A percentile compares a stretch with the other conserved stretches of the same genome.
Evolutionary conservation across 1,140 invertebrate genomes (phyloP).

Genomic region (Hypsibius dujardini): DNA sequence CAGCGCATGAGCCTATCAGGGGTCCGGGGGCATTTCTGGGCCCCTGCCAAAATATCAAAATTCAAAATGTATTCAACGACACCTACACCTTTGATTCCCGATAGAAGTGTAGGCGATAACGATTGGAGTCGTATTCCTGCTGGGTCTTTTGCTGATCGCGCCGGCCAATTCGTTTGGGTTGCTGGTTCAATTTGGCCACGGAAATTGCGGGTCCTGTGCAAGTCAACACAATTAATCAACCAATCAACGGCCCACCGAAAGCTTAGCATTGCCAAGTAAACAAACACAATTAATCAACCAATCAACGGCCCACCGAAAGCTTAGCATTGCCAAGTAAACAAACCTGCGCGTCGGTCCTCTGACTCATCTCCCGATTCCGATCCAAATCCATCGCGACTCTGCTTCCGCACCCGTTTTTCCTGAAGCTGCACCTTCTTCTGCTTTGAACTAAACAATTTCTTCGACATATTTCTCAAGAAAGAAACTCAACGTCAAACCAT

Average conservation of each 20-base stretch:
- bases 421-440: slow-evolving; percentile 73
- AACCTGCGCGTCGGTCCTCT: too few relatives aligned
- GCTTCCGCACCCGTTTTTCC: slow-evolving; percentile 46
- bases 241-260: slow-evolving; percentile 18
- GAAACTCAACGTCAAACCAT: too few relatives aligned
- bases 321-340: too few relatives aligned
- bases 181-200: slow-evolving; percentile 21
- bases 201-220: too few relatives aligned
- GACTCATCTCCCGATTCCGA: too few relatives aligned
- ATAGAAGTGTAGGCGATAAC: slow-evolving; percentile 34
- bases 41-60: neutral
- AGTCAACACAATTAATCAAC: too few relatives aligned
- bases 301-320: too few relatives aligned
- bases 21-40: neutral
- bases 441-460: slow-evolving; percentile 63
- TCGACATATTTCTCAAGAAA: slow-evolving; percentile 21
- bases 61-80: neutral
- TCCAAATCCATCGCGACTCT: too few relatives aligned
- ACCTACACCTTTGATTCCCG: slow-evolving; percentile 28
- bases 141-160: slow-evolving; percentile 22
- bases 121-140: slow-evolving; percentile 23
- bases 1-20: neutral
- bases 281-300: too few relatives aligned
- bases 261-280: too few relatives aligned
- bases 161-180: slow-evolving; percentile 23